A percentile compares a stretch with the other conserved stretches of the same genome.
phyloP scores from a whole-genome alignment of 2,888 invertebrate species.

The Latrodectus elegans region DNA sequence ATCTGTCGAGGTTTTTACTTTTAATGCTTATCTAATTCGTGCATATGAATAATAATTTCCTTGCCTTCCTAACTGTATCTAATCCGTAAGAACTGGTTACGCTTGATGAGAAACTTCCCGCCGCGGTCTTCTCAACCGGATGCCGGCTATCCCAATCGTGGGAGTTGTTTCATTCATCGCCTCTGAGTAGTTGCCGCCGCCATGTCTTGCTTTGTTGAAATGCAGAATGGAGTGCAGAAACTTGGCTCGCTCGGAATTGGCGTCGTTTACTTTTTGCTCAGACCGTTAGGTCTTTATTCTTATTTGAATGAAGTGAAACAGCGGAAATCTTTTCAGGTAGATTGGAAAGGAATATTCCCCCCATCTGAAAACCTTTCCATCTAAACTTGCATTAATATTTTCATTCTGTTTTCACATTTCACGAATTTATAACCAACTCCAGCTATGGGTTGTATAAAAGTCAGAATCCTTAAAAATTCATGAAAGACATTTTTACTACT shows the following conservation, averaged over 20 bases:
- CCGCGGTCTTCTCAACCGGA: slow-evolving; percentile 51
- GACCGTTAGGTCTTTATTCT: neutral
- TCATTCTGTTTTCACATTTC: too few relatives aligned
- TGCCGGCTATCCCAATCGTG: slow-evolving; percentile 28
- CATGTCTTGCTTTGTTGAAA: neutral
- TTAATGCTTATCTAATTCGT: slow-evolving; percentile 3
- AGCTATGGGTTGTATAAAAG: too few relatives aligned
- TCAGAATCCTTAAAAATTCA: too few relatives aligned
- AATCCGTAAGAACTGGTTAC: slow-evolving; percentile 30
- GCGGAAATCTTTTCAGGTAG: too few relatives aligned
- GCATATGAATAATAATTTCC: neutral
- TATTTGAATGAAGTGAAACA: neutral
- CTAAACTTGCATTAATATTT: too few relatives aligned
- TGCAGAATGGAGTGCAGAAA: neutral
- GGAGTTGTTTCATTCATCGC: slow-evolving; percentile 3
- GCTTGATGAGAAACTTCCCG: slow-evolving; percentile 42
- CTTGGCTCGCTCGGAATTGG: neutral
- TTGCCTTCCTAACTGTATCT: slow-evolving; percentile 44
- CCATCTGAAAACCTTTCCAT: too few relatives aligned
- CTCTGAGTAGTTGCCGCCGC: neutral
- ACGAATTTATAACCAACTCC: too few relatives aligned
- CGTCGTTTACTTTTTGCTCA: neutral
- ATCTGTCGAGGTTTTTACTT: slow-evolving; percentile 2
- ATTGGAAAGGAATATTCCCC: too few relatives aligned
- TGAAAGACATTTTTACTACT: too few relatives aligned